phyloP scores from a whole-genome alignment of 2,113 vertebrate genomes.

The Tetraodon nigroviridis region DNA sequence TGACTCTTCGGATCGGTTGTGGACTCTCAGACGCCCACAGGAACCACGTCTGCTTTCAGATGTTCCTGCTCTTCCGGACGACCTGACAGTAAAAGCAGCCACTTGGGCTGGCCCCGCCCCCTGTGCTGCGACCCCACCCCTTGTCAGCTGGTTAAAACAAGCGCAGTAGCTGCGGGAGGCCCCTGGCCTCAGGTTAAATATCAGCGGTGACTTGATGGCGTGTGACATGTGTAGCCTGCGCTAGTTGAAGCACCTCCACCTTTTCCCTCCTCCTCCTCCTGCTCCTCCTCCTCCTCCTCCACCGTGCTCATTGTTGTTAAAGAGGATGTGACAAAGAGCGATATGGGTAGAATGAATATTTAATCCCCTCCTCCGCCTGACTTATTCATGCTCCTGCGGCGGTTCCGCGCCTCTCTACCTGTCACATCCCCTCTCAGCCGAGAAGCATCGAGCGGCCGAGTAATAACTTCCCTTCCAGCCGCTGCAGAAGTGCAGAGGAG shows the following conservation, averaged over 20 bases:
- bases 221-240: constrained; percentile 49
- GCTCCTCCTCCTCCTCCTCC: constrained; percentile 38
- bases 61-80: neutral
- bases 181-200: constrained; percentile 47
- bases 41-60: neutral
- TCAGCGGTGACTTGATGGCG: constrained; percentile 44
- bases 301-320: constrained; percentile 63
- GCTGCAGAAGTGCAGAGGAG: constrained; percentile 13
- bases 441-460: constrained; percentile 47
- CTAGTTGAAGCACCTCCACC: constrained; percentile 50
- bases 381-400: constrained; percentile 68
- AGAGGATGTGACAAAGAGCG: constrained; percentile 73
- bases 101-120: too few species aligned
- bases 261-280: constrained; percentile 33
- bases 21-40: neutral
- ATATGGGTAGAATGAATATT: constrained; percentile 70
- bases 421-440: constrained; percentile 44
- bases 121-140: neutral
- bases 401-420: constrained; percentile 54
- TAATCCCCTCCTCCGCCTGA: constrained; percentile 59
- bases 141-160: constrained; percentile 46
- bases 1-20: neutral
- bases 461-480: constrained; percentile 55
- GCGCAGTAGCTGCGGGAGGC: constrained; percentile 11
- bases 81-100: neutral